These are phyloP conservation scores for Acomys russatus DNA, from an alignment of 2,797 vertebrate genomes.

Conservation along the genomic window DNA sequence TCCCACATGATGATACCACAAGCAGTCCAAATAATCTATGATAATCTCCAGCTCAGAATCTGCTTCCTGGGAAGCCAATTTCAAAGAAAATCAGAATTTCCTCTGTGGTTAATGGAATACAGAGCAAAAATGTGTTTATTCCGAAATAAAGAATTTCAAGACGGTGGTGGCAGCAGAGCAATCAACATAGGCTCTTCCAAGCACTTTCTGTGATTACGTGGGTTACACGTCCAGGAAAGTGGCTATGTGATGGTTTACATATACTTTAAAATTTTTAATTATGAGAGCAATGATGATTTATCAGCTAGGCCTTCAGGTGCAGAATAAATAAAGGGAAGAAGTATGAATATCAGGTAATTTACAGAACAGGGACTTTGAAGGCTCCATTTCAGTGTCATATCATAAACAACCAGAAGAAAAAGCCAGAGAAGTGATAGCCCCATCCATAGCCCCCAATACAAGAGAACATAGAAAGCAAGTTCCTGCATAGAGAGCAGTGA, in stretches of 20 bases:
- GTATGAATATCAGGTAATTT: not conserved
- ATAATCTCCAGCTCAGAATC: constrained; percentile 2
- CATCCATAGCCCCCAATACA: not conserved
- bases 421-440: not conserved
- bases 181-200: not conserved
- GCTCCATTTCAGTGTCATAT: not conserved
- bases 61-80: not conserved
- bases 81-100: not conserved
- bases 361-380: not conserved
- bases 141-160: not conserved
- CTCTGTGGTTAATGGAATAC: not conserved
- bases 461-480: not conserved
- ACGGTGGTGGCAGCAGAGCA: not conserved
- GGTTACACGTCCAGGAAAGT: not conserved
- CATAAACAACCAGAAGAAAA: not conserved
- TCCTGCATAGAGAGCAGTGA: not conserved
- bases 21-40: not conserved
- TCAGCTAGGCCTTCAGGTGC: not conserved
- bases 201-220: not conserved
- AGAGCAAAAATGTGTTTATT: not conserved
- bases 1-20: not conserved
- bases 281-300: not conserved
- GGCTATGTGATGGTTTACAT: not conserved
- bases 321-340: not conserved
- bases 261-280: not conserved